Conservation (phyloP, 1,140 invertebrate genomes). For the Macrotrachela quadricornifera region DNA sequence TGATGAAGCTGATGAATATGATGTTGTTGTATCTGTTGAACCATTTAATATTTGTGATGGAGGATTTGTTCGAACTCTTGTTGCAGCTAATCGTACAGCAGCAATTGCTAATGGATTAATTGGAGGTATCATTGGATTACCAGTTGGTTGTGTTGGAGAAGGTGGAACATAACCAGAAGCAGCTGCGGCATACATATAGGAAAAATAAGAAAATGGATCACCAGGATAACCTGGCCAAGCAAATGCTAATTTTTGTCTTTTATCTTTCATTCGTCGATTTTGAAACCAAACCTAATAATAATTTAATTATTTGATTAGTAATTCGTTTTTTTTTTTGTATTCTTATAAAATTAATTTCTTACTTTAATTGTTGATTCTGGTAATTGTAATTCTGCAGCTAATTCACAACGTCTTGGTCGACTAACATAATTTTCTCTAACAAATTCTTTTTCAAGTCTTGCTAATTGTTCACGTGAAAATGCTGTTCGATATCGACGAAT, state of each 20-base stretch:
- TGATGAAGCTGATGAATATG: no score
- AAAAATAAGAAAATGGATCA: no score
- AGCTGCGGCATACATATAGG: no score
- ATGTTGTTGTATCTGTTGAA: no score
- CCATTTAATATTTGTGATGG: no score
- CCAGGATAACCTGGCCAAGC: constrained; percentile 47
- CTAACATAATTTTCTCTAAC: constrained; percentile 91
- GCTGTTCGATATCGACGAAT: constrained; percentile 82
- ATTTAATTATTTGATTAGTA: neutral
- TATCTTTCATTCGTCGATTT: constrained; percentile 97
- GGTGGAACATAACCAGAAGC: no score
- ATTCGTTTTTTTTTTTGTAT: no score
- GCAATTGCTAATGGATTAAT: no score
- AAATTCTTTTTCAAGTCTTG: constrained; percentile 85
- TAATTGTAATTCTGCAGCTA: constrained; percentile 69
- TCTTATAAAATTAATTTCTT: constrained; percentile 10
- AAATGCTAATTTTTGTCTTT: constrained; percentile 69
- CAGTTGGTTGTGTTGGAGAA: no score
- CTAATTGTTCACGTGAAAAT: constrained; percentile 81
- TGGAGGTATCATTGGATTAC: no score
- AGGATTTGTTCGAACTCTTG: no score
- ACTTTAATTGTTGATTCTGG: constrained; percentile 97
- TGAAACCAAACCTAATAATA: constrained; percentile 77
- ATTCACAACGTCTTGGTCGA: constrained; percentile 67
- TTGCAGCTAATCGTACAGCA: no score